A percentile compares a stretch with the other conserved stretches of the same genome.
These are phyloP conservation scores for Molanna angustata DNA, from an alignment of 2,888 invertebrate species.

Conservation along the genomic window DNA sequence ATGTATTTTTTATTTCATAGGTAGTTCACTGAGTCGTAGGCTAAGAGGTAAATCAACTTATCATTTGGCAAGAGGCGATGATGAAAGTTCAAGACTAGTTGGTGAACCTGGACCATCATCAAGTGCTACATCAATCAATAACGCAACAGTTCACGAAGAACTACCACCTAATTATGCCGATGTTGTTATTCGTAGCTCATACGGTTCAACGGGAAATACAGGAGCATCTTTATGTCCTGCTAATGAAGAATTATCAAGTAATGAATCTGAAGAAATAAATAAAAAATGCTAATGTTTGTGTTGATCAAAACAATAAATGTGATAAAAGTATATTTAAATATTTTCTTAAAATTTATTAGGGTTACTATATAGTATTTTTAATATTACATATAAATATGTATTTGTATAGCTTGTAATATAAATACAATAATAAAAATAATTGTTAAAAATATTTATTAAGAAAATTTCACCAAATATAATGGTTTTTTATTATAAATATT, in stretches of 20 bases:
- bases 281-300: constrained; percentile 23
- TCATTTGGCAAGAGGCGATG: constrained; percentile 67
- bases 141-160: constrained; percentile 22
- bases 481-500: too few relatives aligned
- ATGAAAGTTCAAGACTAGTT: constrained; percentile 56
- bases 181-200: constrained; percentile 39
- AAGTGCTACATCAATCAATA: constrained; percentile 42
- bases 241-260: constrained; percentile 5
- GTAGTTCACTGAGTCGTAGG: constrained; percentile 73
- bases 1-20: constrained; percentile 40
- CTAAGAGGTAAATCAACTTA: constrained; percentile 76
- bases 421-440: too few relatives aligned
- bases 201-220: constrained; percentile 47
- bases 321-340: constrained; percentile 7
- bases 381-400: too few relatives aligned
- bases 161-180: constrained; percentile 38
- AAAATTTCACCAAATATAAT: too few relatives aligned
- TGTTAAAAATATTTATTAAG: too few relatives aligned
- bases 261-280: constrained; percentile 11
- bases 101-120: constrained; percentile 42
- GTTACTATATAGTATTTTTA: too few relatives aligned
- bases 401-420: too few relatives aligned
- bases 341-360: not conserved
- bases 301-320: constrained; percentile 12
- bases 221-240: constrained; percentile 34